Evolutionary conservation across 1,140 invertebrate species (phyloP).

Genomic region (Calliphora vicina): DNA sequence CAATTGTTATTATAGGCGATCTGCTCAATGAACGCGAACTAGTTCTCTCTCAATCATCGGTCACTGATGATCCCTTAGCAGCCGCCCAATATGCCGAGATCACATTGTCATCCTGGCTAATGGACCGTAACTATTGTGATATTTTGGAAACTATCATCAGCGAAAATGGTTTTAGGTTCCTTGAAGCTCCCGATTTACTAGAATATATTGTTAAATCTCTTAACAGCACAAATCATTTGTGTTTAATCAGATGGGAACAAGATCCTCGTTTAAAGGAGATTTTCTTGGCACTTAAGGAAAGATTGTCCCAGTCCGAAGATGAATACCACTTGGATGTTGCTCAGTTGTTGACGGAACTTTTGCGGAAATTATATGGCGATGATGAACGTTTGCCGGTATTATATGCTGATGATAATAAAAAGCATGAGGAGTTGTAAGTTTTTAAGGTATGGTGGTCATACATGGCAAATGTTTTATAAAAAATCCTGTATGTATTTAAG

Average conservation of each 20-base stretch:
- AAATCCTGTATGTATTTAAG: too few relatives aligned
- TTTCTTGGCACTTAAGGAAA: constrained; percentile 50
- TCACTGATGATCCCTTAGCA: constrained; percentile 40
- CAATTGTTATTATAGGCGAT: constrained; percentile 53
- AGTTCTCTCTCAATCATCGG: constrained; percentile 42
- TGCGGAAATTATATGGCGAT: background rate
- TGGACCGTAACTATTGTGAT: constrained; percentile 47
- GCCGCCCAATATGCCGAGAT: constrained; percentile 52
- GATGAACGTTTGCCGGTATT: background rate
- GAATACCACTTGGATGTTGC: constrained; percentile 55
- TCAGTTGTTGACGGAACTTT: constrained; percentile 20
- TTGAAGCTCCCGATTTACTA: constrained; percentile 53
- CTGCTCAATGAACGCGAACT: constrained; percentile 51
- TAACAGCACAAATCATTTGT: constrained; percentile 46
- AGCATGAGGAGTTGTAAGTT: constrained; percentile 47
- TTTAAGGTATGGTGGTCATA: too few relatives aligned
- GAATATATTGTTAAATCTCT: constrained; percentile 52
- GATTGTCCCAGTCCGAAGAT: constrained; percentile 48
- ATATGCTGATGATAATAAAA: background rate
- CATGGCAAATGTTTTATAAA: too few relatives aligned
- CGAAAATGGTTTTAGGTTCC: constrained; percentile 43
- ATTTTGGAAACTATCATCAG: constrained; percentile 45
- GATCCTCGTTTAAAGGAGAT: constrained; percentile 47
- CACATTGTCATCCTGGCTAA: constrained; percentile 51
- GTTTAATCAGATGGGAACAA: constrained; percentile 49